These are phyloP conservation scores for Varanus salvator DNA, from an alignment of 2,113 vertebrate genomes.

Conservation along the genomic window DNA sequence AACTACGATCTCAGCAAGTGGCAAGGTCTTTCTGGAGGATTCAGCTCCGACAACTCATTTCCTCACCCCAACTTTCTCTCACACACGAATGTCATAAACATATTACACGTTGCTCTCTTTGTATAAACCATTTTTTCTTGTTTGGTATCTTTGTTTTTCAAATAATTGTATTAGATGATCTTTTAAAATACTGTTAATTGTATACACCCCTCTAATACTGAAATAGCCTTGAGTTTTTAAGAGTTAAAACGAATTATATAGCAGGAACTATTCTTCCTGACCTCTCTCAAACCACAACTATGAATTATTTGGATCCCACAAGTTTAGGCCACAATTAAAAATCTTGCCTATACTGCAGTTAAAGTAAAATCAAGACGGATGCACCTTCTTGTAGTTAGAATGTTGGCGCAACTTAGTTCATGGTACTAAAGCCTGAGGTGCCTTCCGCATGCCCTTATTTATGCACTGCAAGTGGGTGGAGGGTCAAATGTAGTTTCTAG, in stretches of 20 bases:
- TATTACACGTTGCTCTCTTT: slow-evolving; percentile 12
- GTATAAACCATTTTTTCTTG: background rate
- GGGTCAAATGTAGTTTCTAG: slow-evolving; percentile 32
- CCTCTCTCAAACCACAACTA: background rate
- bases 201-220: slow-evolving; percentile 10
- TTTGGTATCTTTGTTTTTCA: slow-evolving; percentile 21
- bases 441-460: background rate
- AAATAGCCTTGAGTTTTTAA: background rate
- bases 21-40: slow-evolving; percentile 37
- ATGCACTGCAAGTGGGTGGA: background rate
- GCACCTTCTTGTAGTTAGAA: slow-evolving; percentile 29
- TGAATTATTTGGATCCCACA: slow-evolving; percentile 5
- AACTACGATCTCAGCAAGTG: slow-evolving; percentile 51
- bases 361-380: background rate
- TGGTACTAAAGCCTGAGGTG: background rate
- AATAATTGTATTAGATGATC: slow-evolving; percentile 3
- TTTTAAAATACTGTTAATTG: background rate
- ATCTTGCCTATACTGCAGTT: background rate
- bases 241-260: background rate
- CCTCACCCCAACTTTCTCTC: background rate
- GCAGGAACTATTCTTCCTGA: background rate
- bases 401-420: slow-evolving; percentile 37
- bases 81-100: slow-evolving; percentile 9
- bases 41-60: slow-evolving; percentile 22
- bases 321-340: slow-evolving; percentile 29